Evolutionary conservation across 2,888 invertebrate species (phyloP).

Genomic region (Biston stratarius): DNA sequence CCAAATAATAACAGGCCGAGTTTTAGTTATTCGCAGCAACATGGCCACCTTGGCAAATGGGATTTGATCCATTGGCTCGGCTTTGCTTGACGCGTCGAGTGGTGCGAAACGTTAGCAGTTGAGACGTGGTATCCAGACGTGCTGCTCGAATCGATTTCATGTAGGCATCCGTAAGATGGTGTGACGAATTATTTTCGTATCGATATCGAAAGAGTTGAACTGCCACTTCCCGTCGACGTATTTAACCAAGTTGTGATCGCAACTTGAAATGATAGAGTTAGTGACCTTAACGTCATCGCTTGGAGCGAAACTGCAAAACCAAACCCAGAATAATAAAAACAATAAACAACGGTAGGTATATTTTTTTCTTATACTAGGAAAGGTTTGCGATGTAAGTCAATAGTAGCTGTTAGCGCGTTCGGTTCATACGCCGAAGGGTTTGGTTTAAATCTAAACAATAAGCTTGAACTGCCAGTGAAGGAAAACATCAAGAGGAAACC

Average conservation of each 20-base stretch:
- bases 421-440: too few species aligned
- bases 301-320: too few species aligned
- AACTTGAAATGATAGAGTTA: neutral
- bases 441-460: too few species aligned
- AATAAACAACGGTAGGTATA: too few species aligned
- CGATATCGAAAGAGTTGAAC: constrained; percentile 2
- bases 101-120: constrained; percentile 36
- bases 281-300: too few species aligned
- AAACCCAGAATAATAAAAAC: too few species aligned
- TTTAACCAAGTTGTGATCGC: neutral
- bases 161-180: constrained; percentile 27
- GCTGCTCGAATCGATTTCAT: constrained; percentile 50
- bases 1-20: neutral
- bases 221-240: neutral
- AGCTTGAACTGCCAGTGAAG: too few species aligned
- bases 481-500: too few species aligned
- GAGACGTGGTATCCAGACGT: constrained; percentile 44
- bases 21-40: constrained; percentile 8
- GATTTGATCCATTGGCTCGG: constrained; percentile 42
- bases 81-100: constrained; percentile 49
- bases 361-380: too few species aligned
- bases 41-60: constrained; percentile 49
- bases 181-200: constrained; percentile 27
- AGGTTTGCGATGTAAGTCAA: too few species aligned
- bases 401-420: too few species aligned